These are phyloP conservation scores for Crenuchus spilurus DNA, from an alignment of 2,797 vertebrate genomes.

Conservation along the genomic window DNA sequence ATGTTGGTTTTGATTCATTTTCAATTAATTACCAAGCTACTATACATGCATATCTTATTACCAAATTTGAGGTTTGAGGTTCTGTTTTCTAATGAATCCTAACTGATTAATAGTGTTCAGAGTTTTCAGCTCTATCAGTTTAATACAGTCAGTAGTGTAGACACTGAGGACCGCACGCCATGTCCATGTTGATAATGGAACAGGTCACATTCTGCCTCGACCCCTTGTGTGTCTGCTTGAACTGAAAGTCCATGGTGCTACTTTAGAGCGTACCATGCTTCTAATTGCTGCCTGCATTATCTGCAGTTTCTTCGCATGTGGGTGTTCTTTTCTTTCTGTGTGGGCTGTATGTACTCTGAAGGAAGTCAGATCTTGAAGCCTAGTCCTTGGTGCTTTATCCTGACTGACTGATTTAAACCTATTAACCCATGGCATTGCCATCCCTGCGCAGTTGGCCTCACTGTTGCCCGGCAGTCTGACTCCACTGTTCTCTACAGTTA, in stretches of 20 bases:
- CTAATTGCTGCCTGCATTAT: slow-evolving; percentile 34
- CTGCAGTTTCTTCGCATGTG: not conserved
- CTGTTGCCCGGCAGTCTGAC: not conserved
- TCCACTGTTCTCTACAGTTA: slow-evolving; percentile 20
- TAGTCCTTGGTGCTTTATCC: slow-evolving; percentile 10
- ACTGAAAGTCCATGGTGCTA: no score
- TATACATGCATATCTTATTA: no score
- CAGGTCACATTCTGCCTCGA: not conserved
- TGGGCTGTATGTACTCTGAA: not conserved
- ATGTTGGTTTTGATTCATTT: no score
- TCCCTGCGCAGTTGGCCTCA: not conserved
- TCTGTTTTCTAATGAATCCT: no score
- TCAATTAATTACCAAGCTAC: no score
- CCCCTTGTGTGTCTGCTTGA: not conserved
- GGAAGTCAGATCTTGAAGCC: not conserved
- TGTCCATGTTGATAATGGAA: not conserved
- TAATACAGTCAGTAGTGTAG: slow-evolving; percentile 5
- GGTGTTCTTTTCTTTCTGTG: slow-evolving; percentile 22
- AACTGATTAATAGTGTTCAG: not conserved
- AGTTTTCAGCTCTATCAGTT: no score
- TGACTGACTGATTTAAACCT: not conserved
- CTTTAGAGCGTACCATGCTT: slow-evolving; percentile 2
- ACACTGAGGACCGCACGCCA: not conserved
- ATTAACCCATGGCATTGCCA: not conserved
- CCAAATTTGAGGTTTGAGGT: no score